Conservation (phyloP, 2,888 invertebrate genomes). For the Pycnomerus fuliginosus region DNA sequence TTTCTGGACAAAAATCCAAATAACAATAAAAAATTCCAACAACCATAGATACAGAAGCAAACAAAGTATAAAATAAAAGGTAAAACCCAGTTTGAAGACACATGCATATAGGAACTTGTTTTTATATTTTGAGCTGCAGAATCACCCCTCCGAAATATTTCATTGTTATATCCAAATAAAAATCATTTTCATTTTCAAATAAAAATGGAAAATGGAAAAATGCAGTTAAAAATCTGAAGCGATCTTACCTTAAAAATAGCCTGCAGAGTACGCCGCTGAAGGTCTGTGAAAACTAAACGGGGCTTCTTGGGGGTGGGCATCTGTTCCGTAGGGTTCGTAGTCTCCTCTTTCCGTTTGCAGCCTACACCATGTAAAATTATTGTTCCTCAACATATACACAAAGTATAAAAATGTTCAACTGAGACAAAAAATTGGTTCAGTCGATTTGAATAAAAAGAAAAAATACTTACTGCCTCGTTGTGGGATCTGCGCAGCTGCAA, state of each 20-base stretch:
- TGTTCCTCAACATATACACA: background rate
- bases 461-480: slow-evolving; percentile 84
- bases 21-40: too few relatives aligned
- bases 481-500: slow-evolving; percentile 86
- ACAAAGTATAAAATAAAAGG: too few relatives aligned
- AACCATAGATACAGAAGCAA: too few relatives aligned
- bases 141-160: too few relatives aligned
- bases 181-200: slow-evolving; percentile 3
- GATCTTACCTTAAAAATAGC: slow-evolving; percentile 95
- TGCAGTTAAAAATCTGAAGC: background rate
- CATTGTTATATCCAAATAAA: too few relatives aligned
- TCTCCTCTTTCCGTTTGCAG: slow-evolving; percentile 96
- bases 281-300: slow-evolving; percentile 99
- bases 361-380: slow-evolving; percentile 57
- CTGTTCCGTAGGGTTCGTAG: slow-evolving; percentile 73
- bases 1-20: too few relatives aligned
- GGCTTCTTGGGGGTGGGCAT: slow-evolving; percentile 97
- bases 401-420: too few relatives aligned
- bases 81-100: too few relatives aligned
- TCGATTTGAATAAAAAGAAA: background rate
- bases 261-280: slow-evolving; percentile 99
- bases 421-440: background rate
- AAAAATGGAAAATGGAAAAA: background rate
- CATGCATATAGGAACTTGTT: too few relatives aligned
- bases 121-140: too few relatives aligned